Conservation (phyloP, 2,888 invertebrate genomes). For the Chymomyza procnemis region DNA sequence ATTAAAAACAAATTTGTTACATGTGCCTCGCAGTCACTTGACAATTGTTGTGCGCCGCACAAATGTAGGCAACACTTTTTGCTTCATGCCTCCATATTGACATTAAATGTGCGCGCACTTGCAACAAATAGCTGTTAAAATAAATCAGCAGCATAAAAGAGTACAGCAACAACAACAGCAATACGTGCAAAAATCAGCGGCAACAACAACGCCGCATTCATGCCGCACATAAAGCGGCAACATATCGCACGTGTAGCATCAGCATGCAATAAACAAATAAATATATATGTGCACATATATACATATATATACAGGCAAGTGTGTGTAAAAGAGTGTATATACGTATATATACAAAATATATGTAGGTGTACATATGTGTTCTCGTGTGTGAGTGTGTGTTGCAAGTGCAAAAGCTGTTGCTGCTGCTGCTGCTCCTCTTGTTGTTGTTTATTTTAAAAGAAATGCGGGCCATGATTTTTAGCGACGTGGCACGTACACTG, state of each 20-base stretch:
- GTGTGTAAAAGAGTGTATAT: not conserved
- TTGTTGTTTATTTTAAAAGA: constrained; percentile 59
- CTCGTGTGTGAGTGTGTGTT: constrained; percentile 37
- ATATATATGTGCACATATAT: constrained; percentile 63
- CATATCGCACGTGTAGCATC: constrained; percentile 14
- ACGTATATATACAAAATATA: not conserved
- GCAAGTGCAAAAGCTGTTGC: constrained; percentile 22
- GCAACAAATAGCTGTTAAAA: constrained; percentile 55
- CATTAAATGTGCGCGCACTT: constrained; percentile 41
- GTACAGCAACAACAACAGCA: constrained; percentile 20
- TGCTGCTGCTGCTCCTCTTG: not conserved
- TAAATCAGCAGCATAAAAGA: constrained; percentile 53
- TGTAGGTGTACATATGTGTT: not conserved
- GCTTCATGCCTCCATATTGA: constrained; percentile 19
- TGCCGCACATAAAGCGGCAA: constrained; percentile 25
- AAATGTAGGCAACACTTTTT: constrained; percentile 57
- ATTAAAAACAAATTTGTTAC: constrained; percentile 43
- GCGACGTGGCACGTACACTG: constrained; percentile 66
- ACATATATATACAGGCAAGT: constrained; percentile 15
- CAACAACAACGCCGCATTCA: constrained; percentile 33
- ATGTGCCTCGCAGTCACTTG: constrained; percentile 20
- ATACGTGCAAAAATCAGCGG: constrained; percentile 18
- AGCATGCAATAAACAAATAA: constrained; percentile 65
- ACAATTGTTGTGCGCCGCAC: constrained; percentile 24
- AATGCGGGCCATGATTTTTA: constrained; percentile 70